phyloP scores from a whole-genome alignment of 2,888 invertebrate genomes.

The Thera obeliscata region DNA sequence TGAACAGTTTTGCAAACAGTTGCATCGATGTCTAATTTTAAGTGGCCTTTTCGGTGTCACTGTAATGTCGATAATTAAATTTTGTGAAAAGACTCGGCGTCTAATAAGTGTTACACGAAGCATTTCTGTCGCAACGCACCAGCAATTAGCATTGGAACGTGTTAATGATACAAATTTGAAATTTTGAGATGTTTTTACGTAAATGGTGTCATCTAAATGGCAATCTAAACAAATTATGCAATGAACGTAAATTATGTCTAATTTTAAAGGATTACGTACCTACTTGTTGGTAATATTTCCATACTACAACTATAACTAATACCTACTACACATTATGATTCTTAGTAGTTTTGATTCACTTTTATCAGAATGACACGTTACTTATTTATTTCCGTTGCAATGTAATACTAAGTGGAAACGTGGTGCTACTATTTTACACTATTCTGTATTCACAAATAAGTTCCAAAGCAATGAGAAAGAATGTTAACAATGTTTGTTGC shows the following conservation, averaged over 20 bases:
- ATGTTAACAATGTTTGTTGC: constrained; percentile 33
- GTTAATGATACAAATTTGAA: constrained; percentile 77
- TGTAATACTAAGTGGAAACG: neutral
- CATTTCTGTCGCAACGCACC: constrained; percentile 66
- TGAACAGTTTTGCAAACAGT: constrained; percentile 73
- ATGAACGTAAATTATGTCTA: constrained; percentile 19
- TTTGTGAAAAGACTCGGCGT: constrained; percentile 70
- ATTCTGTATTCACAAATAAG: constrained; percentile 9
- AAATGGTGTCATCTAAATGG: constrained; percentile 48
- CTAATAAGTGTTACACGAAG: constrained; percentile 80
- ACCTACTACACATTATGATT: too few species aligned
- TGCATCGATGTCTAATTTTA: constrained; percentile 59
- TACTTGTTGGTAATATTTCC: neutral
- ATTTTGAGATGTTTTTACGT: constrained; percentile 61
- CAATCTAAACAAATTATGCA: constrained; percentile 36
- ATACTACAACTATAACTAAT: neutral
- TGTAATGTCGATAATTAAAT: constrained; percentile 80
- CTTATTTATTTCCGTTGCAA: neutral
- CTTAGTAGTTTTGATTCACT: too few species aligned
- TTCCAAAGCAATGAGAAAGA: constrained; percentile 20
- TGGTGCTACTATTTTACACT: neutral
- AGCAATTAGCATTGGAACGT: constrained; percentile 76
- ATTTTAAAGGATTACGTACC: neutral
- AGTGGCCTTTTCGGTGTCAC: constrained; percentile 70
- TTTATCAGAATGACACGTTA: neutral